Evolutionary conservation across 2,888 invertebrate genomes (phyloP).

Genomic region (Sturmia bella): DNA sequence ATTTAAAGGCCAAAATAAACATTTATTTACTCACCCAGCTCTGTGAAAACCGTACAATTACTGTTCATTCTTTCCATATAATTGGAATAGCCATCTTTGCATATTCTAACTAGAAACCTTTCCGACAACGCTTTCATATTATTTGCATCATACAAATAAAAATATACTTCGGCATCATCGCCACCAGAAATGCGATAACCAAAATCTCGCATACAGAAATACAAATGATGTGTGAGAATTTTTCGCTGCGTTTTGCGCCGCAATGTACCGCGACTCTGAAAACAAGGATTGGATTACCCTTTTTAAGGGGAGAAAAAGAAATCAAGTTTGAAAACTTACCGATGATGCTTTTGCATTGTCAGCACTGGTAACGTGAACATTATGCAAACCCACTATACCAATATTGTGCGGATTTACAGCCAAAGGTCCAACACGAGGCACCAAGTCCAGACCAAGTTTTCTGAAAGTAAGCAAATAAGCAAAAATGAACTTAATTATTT

Average conservation of each 20-base stretch:
- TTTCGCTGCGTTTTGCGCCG: slow-evolving; percentile 80
- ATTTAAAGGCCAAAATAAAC: neutral
- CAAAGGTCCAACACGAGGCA: slow-evolving; percentile 93
- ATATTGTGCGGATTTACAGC: slow-evolving; percentile 95
- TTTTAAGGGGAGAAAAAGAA: neutral
- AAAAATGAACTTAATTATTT: too few species aligned
- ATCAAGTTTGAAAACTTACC: slow-evolving; percentile 83
- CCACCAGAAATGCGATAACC: slow-evolving; percentile 93
- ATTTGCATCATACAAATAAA: slow-evolving; percentile 90
- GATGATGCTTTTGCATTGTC: slow-evolving; percentile 86
- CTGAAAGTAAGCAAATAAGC: slow-evolving; percentile 84
- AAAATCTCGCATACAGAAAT: slow-evolving; percentile 94
- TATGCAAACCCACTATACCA: slow-evolving; percentile 93
- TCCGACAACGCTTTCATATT: slow-evolving; percentile 92
- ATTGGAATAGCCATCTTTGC: slow-evolving; percentile 94
- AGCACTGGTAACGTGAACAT: slow-evolving; percentile 89
- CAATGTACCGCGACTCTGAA: slow-evolving; percentile 81
- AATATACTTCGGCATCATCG: slow-evolving; percentile 94
- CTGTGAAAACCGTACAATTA: slow-evolving; percentile 94
- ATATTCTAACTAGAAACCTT: slow-evolving; percentile 93
- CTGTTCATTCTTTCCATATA: slow-evolving; percentile 93
- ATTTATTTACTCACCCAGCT: slow-evolving; percentile 82
- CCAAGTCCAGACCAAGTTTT: slow-evolving; percentile 94
- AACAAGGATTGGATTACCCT: slow-evolving; percentile 67
- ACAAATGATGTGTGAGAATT: slow-evolving; percentile 88